These are phyloP conservation scores for Xenops minutus DNA, from an alignment of 2,797 vertebrate genomes.

Conservation along the genomic window DNA sequence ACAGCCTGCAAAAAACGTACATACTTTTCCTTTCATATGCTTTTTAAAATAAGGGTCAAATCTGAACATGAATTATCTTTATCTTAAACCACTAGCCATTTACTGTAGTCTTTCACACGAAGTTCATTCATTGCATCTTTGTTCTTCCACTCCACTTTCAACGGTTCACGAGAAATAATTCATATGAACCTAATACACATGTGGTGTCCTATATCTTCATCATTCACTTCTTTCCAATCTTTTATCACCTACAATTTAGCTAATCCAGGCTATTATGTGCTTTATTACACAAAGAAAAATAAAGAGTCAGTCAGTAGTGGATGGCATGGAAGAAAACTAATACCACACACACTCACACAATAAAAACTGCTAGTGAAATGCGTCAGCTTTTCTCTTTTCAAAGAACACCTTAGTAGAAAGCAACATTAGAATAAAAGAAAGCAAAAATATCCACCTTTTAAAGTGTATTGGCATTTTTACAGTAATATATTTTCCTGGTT, in stretches of 20 bases:
- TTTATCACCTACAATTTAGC: constrained; percentile 90
- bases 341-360: constrained; percentile 72
- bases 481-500: not conserved
- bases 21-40: not conserved
- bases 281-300: constrained; percentile 85
- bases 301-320: constrained; percentile 74
- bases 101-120: constrained; percentile 66
- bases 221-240: constrained; percentile 83
- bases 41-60: constrained; percentile 13
- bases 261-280: constrained; percentile 86
- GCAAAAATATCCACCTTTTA: not conserved
- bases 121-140: constrained; percentile 55
- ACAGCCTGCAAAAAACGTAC: not conserved
- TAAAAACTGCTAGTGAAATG: constrained; percentile 64
- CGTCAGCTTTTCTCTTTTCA: not conserved
- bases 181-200: constrained; percentile 86
- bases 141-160: constrained; percentile 71
- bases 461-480: not conserved
- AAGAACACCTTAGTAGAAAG: not conserved
- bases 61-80: constrained; percentile 20
- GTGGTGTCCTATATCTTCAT: constrained; percentile 86
- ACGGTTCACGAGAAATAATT: constrained; percentile 87
- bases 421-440: not conserved
- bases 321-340: constrained; percentile 79
- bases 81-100: constrained; percentile 42